Percentiles rank a stretch among this genome's conserved stretches.
phyloP scores from a whole-genome alignment of 2,113 vertebrate species.

The Scytalopus superciliaris region DNA sequence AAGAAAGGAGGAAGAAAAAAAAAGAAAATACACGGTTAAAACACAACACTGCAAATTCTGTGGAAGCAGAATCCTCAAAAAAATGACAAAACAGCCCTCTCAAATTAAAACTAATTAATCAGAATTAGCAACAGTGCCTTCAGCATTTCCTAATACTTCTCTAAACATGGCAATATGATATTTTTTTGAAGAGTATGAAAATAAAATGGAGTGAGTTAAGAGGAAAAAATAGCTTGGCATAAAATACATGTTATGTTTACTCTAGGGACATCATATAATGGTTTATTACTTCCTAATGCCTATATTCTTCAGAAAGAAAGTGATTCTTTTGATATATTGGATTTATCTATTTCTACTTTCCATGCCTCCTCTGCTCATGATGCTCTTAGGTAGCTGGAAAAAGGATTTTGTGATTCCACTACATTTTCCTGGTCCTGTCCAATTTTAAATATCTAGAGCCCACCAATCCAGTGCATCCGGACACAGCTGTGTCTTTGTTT shows the following conservation, averaged over 20 bases:
- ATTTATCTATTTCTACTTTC: constrained; percentile 31
- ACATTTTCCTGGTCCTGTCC: neutral
- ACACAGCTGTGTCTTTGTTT: neutral
- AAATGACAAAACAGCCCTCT: neutral
- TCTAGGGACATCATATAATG: neutral
- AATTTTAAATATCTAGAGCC: neutral
- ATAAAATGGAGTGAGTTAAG: constrained; percentile 4
- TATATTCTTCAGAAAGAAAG: constrained; percentile 35
- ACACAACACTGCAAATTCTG: neutral
- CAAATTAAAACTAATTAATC: neutral
- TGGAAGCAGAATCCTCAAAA: neutral
- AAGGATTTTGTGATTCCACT: neutral
- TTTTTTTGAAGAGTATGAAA: neutral
- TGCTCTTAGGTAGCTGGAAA: neutral
- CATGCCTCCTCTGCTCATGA: neutral
- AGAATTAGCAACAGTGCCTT: neutral
- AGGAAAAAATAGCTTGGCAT: constrained; percentile 1
- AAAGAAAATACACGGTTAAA: neutral
- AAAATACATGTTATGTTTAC: constrained; percentile 19
- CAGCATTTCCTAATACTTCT: neutral
- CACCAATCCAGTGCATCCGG: neutral
- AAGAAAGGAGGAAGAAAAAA: neutral
- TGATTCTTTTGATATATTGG: constrained; percentile 19
- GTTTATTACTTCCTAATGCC: constrained; percentile 45
- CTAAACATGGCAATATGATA: neutral